phyloP scores from a whole-genome alignment of 2,888 invertebrate genomes.

The Incurvaria masculella region DNA sequence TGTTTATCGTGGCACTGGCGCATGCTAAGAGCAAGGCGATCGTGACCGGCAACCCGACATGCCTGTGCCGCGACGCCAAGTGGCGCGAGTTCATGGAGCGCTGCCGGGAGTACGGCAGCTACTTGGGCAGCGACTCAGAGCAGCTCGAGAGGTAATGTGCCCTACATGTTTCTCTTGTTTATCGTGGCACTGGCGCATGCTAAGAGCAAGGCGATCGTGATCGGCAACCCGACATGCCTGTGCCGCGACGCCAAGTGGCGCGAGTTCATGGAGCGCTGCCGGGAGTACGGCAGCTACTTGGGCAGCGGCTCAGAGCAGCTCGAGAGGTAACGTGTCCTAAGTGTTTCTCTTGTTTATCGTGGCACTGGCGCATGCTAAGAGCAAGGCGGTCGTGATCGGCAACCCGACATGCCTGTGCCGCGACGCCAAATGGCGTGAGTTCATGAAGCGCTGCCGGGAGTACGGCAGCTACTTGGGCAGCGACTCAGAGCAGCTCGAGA shows the following conservation, averaged over 20 bases:
- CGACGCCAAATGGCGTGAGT: constrained; percentile 32
- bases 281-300: constrained; percentile 27
- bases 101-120: constrained; percentile 27
- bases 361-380: constrained; percentile 67
- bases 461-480: constrained; percentile 33
- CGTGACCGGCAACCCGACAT: constrained; percentile 52
- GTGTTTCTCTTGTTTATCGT: no score
- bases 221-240: constrained; percentile 51
- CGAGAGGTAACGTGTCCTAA: no score
- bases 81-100: constrained; percentile 36
- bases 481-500: constrained; percentile 11
- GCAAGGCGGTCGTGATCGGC: constrained; percentile 62
- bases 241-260: constrained; percentile 33
- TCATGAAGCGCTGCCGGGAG: constrained; percentile 31
- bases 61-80: constrained; percentile 30
- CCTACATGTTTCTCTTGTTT: no score
- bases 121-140: constrained; percentile 29
- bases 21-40: constrained; percentile 70
- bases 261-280: constrained; percentile 32
- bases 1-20: constrained; percentile 73
- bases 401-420: constrained; percentile 44
- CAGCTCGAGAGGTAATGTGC: not conserved
- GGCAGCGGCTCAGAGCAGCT: constrained; percentile 24
- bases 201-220: constrained; percentile 64
- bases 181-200: constrained; percentile 75